These are phyloP conservation scores for Augiades crinisus DNA, from an alignment of 2,888 invertebrate species.

Conservation along the genomic window DNA sequence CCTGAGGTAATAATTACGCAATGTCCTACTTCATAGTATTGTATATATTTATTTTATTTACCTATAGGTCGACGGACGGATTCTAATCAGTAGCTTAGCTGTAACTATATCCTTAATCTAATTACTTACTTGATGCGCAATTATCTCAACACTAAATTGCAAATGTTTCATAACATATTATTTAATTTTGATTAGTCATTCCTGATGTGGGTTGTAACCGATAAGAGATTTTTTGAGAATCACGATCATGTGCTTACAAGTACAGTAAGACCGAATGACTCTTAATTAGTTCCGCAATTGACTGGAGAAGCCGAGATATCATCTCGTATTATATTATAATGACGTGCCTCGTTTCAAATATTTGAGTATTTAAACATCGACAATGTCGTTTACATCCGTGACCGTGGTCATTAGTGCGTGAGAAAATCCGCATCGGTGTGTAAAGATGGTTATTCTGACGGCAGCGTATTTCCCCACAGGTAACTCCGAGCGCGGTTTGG, in stretches of 20 bases:
- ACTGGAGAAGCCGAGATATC: neutral
- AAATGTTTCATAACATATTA: neutral
- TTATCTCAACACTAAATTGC: neutral
- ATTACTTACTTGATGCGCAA: neutral
- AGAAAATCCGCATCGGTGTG: conserved; percentile 54
- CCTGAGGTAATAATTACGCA: too few relatives aligned
- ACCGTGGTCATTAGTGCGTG: conserved; percentile 51
- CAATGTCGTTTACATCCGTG: conserved; percentile 43
- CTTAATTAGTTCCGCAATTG: conserved; percentile 12
- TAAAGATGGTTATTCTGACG: conserved; percentile 38
- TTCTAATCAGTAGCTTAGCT: neutral
- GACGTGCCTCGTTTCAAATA: conserved; percentile 30
- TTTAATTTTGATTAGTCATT: too few relatives aligned
- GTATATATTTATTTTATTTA: too few relatives aligned
- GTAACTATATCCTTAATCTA: too few relatives aligned
- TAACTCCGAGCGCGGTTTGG: conserved; percentile 69
- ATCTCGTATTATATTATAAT: conserved; percentile 22
- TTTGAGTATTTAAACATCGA: conserved; percentile 34
- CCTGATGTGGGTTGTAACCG: neutral
- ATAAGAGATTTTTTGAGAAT: neutral
- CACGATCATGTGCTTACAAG: neutral
- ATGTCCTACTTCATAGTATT: too few relatives aligned
- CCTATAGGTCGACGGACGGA: too few relatives aligned
- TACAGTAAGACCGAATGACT: neutral
- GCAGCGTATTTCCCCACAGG: conserved; percentile 62